These are phyloP conservation scores for Lepus timidus DNA, from an alignment of 2,113 vertebrate genomes.

Conservation along the genomic window DNA sequence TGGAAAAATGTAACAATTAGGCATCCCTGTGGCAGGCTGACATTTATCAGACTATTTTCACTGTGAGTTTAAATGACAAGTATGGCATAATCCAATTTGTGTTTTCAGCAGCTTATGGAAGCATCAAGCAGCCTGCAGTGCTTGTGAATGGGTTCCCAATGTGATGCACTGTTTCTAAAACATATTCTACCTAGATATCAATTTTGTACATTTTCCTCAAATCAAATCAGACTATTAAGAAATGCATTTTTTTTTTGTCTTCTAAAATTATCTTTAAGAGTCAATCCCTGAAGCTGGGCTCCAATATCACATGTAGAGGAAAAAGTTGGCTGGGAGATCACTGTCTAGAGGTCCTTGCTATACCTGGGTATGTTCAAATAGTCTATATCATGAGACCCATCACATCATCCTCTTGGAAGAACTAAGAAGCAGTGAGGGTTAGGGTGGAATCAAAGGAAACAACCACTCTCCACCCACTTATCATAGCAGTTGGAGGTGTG, in stretches of 20 bases:
- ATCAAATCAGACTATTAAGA: constrained; percentile 55
- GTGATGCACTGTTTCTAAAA: constrained; percentile 43
- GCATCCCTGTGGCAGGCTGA: constrained; percentile 46
- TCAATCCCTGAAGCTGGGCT: not conserved
- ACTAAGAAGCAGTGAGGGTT: not conserved
- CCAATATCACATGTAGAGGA: not conserved
- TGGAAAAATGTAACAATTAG: constrained; percentile 70
- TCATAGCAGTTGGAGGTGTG: not conserved
- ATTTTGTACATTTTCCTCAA: constrained; percentile 2
- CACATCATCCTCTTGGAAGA: not conserved
- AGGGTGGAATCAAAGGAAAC: not conserved
- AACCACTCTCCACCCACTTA: accelerated
- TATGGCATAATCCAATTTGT: constrained; percentile 66
- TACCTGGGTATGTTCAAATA: accelerated
- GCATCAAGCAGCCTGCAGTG: constrained; percentile 17
- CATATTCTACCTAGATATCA: constrained; percentile 36
- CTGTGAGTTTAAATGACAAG: constrained; percentile 67
- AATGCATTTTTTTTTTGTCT: not conserved
- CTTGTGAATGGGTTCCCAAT: constrained; percentile 63
- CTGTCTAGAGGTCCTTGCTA: not conserved
- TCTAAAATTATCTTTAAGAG: not conserved
- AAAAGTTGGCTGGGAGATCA: not conserved
- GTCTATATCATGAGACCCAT: not conserved
- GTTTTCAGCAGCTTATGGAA: constrained; percentile 50
- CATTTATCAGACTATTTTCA: constrained; percentile 72